Evolutionary conservation across 2,888 invertebrate species (phyloP).

Genomic region (Celastrina argiolus): DNA sequence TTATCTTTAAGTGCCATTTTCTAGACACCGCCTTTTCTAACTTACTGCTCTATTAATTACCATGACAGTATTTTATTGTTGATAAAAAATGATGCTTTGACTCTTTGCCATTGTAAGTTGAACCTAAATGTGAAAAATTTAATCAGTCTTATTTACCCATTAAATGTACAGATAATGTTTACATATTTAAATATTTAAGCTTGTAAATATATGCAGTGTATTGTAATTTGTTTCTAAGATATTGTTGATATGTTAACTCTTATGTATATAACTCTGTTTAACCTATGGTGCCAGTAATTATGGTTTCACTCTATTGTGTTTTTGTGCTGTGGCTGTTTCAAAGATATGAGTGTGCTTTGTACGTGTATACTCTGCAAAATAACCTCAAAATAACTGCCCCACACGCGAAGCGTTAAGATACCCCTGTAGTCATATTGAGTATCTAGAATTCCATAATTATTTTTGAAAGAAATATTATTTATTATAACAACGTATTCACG

Average conservation of each 20-base stretch:
- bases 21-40: no score
- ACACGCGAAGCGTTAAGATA: no score
- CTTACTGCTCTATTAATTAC: no score
- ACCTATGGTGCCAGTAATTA: slow-evolving; percentile 47
- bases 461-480: no score
- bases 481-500: no score
- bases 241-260: slow-evolving; percentile 54
- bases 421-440: no score
- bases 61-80: no score
- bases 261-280: slow-evolving; percentile 42
- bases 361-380: not conserved
- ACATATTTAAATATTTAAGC: slow-evolving; percentile 35
- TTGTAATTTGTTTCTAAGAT: slow-evolving; percentile 59
- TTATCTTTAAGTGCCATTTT: no score
- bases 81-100: no score
- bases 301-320: slow-evolving; percentile 32
- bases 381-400: not conserved
- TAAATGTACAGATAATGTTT: slow-evolving; percentile 22
- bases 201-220: slow-evolving; percentile 59
- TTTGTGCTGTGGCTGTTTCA: not conserved
- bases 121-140: not conserved
- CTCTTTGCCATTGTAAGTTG: no score
- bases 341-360: not conserved
- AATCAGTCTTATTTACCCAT: slow-evolving; percentile 1
- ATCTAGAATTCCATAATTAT: no score